Evolutionary conservation across 2,113 vertebrate genomes (phyloP).

Genomic region (Galemys pyrenaicus): DNA sequence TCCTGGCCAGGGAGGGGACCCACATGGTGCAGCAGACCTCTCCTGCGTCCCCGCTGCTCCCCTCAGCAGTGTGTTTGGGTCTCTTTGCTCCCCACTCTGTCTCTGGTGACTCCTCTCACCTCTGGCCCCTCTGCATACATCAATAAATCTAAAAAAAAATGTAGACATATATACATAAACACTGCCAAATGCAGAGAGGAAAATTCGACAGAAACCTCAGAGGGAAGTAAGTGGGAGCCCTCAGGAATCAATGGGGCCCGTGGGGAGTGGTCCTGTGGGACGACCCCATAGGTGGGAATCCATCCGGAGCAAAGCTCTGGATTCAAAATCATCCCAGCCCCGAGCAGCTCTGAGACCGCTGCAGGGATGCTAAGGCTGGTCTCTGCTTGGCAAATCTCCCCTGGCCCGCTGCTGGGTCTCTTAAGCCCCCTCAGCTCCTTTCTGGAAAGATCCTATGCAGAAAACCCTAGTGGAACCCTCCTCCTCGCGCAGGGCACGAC

Average conservation of each 20-base stretch:
- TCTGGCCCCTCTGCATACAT: too few species aligned
- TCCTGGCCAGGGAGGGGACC: too few species aligned
- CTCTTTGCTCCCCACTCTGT: too few species aligned
- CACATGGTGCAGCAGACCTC: too few species aligned
- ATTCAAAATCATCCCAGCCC: background rate
- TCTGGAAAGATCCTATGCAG: background rate
- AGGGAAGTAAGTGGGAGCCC: background rate
- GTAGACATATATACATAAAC: too few species aligned
- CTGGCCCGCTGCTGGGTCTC: background rate
- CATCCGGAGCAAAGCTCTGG: background rate
- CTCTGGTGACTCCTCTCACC: too few species aligned
- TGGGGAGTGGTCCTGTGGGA: background rate
- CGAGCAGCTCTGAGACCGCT: background rate
- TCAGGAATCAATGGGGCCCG: background rate
- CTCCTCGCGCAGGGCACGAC: too few species aligned
- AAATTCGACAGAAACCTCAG: background rate
- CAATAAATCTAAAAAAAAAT: too few species aligned
- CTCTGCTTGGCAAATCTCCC: background rate
- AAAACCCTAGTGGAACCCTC: background rate
- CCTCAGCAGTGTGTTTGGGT: too few species aligned
- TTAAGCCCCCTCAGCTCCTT: background rate
- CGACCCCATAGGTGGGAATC: background rate
- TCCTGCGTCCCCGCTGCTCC: too few species aligned
- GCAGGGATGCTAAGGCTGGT: too few species aligned
- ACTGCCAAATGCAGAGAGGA: too few species aligned